A percentile compares a stretch with the other conserved stretches of the same genome.
Evolutionary conservation across 2,113 vertebrate species (phyloP).

Genomic region (Opisthocomus hoazin): DNA sequence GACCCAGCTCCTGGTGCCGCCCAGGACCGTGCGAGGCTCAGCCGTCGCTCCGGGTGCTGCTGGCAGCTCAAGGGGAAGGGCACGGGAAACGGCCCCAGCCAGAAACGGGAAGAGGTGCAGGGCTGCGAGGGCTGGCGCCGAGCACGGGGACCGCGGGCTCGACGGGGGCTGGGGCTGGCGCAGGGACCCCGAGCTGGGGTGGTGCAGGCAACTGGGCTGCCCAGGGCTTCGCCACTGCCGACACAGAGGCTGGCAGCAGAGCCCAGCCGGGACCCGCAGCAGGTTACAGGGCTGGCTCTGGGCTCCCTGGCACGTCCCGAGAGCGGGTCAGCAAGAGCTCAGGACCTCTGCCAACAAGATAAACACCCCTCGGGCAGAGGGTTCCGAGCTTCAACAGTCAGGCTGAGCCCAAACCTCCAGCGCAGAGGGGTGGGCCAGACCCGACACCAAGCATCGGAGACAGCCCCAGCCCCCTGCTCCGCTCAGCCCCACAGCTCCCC

Average conservation of each 20-base stretch:
- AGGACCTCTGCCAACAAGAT: rapidly evolving
- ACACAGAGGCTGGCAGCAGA: background rate
- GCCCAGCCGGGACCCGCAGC: rapidly evolving
- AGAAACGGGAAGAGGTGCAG: background rate
- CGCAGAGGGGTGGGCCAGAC: too few species aligned
- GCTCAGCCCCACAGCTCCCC: background rate
- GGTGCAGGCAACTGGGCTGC: background rate
- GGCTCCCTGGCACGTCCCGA: background rate
- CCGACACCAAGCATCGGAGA: too few species aligned
- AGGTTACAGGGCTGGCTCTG: background rate
- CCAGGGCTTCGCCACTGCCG: rapidly evolving
- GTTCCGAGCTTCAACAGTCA: background rate
- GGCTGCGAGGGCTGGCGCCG: background rate
- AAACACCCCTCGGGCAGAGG: too few species aligned
- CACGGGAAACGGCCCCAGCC: rapidly evolving
- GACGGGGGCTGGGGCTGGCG: background rate
- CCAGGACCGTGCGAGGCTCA: background rate
- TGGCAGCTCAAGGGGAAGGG: background rate
- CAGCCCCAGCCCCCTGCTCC: too few species aligned
- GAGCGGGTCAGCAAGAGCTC: background rate
- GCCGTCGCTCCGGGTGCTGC: rapidly evolving
- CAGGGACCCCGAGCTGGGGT: too few species aligned
- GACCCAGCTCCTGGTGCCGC: background rate
- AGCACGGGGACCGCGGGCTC: rapidly evolving
- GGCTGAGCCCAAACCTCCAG: background rate